Evolutionary conservation across 2,888 invertebrate genomes (phyloP).

Genomic region (Heteromurus nitidus): DNA sequence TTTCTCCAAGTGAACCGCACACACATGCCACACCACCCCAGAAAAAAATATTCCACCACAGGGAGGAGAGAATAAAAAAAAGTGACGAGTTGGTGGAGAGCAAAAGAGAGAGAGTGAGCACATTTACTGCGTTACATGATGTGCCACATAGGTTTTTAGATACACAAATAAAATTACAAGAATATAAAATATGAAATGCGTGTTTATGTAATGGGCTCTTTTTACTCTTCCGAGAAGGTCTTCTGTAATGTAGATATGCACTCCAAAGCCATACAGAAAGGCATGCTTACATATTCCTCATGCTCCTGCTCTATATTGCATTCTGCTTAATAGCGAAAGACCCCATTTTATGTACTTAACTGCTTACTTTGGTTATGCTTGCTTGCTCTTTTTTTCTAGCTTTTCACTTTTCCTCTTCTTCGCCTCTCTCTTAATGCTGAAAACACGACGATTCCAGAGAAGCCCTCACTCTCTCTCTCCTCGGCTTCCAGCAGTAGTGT

Average conservation of each 20-base stretch:
- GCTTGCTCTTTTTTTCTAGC: slow-evolving; percentile 40
- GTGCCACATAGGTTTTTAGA: slow-evolving; percentile 56
- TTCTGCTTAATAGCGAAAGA: slow-evolving; percentile 37
- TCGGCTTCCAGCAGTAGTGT: background rate
- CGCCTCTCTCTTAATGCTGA: slow-evolving; percentile 18
- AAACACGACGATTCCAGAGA: slow-evolving; percentile 44
- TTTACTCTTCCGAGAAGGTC: slow-evolving; percentile 28
- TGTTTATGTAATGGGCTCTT: slow-evolving; percentile 52
- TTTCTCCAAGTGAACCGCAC: slow-evolving; percentile 2
- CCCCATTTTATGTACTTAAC: slow-evolving; percentile 49
- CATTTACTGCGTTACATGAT: slow-evolving; percentile 30
- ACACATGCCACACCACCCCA: no score
- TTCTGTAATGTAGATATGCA: background rate
- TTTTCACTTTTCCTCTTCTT: slow-evolving; percentile 48
- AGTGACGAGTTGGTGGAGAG: slow-evolving; percentile 1
- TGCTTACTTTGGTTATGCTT: slow-evolving; percentile 45
- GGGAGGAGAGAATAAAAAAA: slow-evolving; percentile 7
- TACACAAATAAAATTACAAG: slow-evolving; percentile 60
- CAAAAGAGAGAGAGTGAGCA: background rate
- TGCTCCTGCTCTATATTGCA: slow-evolving; percentile 26
- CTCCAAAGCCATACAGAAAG: background rate
- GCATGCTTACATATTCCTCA: slow-evolving; percentile 16
- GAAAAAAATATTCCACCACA: background rate
- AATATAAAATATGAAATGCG: slow-evolving; percentile 57
- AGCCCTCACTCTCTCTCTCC: slow-evolving; percentile 10